Percentiles rank a stretch among this genome's conserved stretches.
These are phyloP conservation scores for Anthonomus grandis DNA, from an alignment of 1,140 invertebrate species.

Conservation along the genomic window DNA sequence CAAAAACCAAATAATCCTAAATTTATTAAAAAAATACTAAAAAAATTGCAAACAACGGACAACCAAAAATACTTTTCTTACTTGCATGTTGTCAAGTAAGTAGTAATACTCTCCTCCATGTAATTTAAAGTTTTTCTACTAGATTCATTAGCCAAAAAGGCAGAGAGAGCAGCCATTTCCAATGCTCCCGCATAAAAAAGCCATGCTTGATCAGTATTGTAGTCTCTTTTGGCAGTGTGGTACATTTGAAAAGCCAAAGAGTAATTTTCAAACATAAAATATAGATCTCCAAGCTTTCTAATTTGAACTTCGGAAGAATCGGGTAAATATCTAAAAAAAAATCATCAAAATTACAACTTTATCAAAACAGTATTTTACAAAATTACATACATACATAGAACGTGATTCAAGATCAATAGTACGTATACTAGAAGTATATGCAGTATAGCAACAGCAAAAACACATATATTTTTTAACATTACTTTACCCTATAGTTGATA, in stretches of 20 bases:
- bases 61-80: too few species aligned
- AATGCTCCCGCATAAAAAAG: constrained; percentile 92
- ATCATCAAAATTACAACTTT: background rate
- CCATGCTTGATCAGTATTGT: constrained; percentile 95
- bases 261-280: constrained; percentile 96
- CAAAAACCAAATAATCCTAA: too few species aligned
- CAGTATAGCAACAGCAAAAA: background rate
- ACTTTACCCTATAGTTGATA: too few species aligned
- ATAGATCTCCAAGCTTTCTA: constrained; percentile 88
- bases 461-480: background rate
- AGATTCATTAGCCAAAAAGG: constrained; percentile 83
- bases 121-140: constrained; percentile 79
- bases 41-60: too few species aligned
- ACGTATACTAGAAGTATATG: too few species aligned
- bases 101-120: constrained; percentile 89
- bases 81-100: constrained; percentile 87
- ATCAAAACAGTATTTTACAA: too few species aligned
- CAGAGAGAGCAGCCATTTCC: constrained; percentile 91
- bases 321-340: constrained; percentile 65
- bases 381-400: too few species aligned
- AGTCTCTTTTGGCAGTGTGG: constrained; percentile 94
- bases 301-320: constrained; percentile 93
- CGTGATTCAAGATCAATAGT: too few species aligned
- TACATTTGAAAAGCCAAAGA: constrained; percentile 89
- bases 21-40: too few species aligned